Evolutionary conservation across 2,797 vertebrate species (phyloP).

Genomic region (Halcyon chelicuti): DNA sequence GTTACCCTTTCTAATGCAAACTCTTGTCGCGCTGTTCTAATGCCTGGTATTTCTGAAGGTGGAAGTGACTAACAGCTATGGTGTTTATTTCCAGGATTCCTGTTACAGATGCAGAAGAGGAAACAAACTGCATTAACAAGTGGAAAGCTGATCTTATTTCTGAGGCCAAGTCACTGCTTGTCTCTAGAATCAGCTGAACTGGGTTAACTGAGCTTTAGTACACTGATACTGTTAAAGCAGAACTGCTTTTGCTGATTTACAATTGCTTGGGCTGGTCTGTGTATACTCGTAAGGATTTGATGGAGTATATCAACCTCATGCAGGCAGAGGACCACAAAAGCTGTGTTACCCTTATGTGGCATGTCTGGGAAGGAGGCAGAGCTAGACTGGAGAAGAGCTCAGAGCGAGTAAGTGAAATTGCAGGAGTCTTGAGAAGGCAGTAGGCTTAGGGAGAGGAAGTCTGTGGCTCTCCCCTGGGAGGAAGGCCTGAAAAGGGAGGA

Average conservation of each 20-base stretch:
- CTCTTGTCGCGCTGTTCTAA: neutral
- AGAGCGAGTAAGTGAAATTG: neutral
- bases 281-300: neutral
- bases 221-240: neutral
- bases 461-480: neutral
- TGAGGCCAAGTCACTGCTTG: neutral
- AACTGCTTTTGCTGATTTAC: neutral
- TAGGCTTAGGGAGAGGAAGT: constrained; percentile 1
- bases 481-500: constrained; percentile 45
- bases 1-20: neutral
- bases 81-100: constrained; percentile 34
- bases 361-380: neutral
- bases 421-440: neutral
- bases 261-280: neutral
- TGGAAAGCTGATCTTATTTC: neutral
- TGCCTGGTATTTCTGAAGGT: neutral
- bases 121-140: neutral
- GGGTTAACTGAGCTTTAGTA: neutral
- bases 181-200: neutral
- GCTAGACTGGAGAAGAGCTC: neutral
- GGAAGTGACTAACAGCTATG: constrained; percentile 57
- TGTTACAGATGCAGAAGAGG: neutral
- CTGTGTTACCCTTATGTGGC: neutral
- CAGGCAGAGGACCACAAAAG: neutral
- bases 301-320: neutral